Evolutionary conservation across 2,113 vertebrate genomes (phyloP).

Genomic region (Prunella himalayana): DNA sequence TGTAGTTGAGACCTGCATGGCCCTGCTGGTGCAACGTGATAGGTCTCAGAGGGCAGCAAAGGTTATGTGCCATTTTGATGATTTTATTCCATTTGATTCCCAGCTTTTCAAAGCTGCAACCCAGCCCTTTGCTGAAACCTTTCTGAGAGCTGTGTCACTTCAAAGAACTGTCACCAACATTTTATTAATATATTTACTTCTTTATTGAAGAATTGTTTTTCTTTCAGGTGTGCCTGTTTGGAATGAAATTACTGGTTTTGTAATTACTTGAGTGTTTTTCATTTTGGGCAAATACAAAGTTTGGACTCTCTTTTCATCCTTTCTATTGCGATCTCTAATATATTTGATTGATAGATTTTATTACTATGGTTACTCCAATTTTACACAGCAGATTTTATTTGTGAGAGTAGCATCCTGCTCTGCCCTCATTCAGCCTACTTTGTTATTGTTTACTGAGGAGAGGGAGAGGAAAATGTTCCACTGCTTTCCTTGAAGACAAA

Average conservation of each 20-base stretch:
- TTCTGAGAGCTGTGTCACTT: not conserved
- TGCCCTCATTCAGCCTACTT: not conserved
- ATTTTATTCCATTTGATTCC: not conserved
- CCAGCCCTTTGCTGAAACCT: not conserved
- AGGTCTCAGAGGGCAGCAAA: not conserved
- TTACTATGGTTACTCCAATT: not conserved
- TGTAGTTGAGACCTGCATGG: not conserved
- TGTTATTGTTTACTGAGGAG: not conserved
- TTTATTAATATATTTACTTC: not conserved
- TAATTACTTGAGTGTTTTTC: not conserved
- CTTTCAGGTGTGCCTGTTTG: not conserved
- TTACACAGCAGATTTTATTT: not conserved
- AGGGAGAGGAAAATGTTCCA: not conserved
- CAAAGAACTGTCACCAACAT: not conserved
- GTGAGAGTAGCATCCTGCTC: not conserved
- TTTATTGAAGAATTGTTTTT: not conserved
- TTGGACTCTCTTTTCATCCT: not conserved
- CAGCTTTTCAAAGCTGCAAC: not conserved
- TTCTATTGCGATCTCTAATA: not conserved
- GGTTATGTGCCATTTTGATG: not conserved
- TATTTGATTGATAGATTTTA: slow-evolving; percentile 44
- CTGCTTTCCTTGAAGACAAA: not conserved
- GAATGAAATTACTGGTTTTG: not conserved
- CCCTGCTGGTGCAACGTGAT: not conserved
- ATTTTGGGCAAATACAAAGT: not conserved